These are phyloP conservation scores for Diadumene lineata DNA, from an alignment of 92 coral and sea anemone species.

Conservation along the genomic window DNA sequence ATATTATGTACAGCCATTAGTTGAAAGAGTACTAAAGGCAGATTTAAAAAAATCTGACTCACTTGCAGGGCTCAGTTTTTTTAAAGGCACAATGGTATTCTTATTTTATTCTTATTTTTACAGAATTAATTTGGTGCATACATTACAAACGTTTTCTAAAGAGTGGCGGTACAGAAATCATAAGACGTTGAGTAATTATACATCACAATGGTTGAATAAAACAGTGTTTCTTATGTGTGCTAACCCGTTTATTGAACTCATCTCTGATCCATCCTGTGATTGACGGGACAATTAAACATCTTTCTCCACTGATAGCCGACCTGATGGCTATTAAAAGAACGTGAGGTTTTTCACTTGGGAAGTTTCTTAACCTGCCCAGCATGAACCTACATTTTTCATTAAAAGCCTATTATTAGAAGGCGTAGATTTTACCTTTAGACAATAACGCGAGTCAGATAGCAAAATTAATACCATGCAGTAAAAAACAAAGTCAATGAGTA, in stretches of 20 bases:
- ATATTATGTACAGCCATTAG: too few species aligned
- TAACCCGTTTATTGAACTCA: not conserved
- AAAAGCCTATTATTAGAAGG: not conserved
- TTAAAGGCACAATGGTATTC: not conserved
- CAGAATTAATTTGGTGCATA: too few species aligned
- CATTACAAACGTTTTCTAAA: not conserved
- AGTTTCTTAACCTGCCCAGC: constrained; percentile 25
- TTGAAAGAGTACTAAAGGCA: too few species aligned
- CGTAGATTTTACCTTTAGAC: not conserved
- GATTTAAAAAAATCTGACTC: too few species aligned
- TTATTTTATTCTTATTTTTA: not conserved
- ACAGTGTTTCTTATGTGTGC: not conserved
- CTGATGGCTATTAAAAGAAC: constrained; percentile 11
- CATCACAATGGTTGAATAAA: not conserved
- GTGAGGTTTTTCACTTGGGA: constrained; percentile 27
- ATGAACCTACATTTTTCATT: constrained; percentile 2
- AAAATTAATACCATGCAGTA: not conserved
- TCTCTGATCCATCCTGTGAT: not conserved
- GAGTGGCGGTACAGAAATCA: not conserved
- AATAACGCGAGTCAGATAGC: not conserved
- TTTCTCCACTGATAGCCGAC: too few species aligned
- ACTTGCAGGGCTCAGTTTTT: too few species aligned
- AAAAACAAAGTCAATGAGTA: too few species aligned
- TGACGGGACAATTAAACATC: constrained; percentile 15
- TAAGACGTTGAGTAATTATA: not conserved